phyloP scores from a whole-genome alignment of 2,888 invertebrate genomes.

The Herminia tarsipennalis region DNA sequence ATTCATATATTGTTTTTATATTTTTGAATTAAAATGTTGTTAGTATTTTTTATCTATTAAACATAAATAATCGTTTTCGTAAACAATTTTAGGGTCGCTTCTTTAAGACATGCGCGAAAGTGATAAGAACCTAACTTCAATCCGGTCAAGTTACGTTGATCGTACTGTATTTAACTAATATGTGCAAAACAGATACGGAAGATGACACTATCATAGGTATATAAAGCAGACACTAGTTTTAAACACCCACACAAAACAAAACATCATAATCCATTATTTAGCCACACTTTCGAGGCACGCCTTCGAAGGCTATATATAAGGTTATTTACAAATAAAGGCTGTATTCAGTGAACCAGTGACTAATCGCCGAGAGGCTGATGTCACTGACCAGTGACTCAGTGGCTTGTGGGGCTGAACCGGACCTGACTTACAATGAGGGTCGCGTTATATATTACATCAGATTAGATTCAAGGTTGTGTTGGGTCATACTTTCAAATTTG shows the following conservation, averaged over 20 bases:
- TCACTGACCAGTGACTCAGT: constrained; percentile 35
- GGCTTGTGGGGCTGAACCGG: constrained; percentile 43
- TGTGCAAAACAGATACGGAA: no score
- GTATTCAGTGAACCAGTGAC: constrained; percentile 23
- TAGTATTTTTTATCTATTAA: no score
- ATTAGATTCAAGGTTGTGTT: neutral
- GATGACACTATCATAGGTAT: no score
- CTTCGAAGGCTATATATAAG: neutral
- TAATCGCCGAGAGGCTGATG: constrained; percentile 37
- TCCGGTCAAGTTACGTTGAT: no score
- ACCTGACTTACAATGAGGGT: constrained; percentile 29
- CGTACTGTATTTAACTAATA: no score
- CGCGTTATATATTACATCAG: neutral
- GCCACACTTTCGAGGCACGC: neutral
- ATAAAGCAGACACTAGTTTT: neutral
- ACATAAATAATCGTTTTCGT: no score
- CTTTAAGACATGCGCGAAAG: no score
- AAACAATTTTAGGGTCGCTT: no score
- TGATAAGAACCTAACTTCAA: no score
- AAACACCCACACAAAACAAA: neutral
- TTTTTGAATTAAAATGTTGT: no score
- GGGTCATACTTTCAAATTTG: no score
- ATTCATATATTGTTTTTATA: no score
- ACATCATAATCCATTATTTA: constrained; percentile 2
- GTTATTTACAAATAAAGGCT: constrained; percentile 1